Evolutionary conservation across 2,888 invertebrate genomes (phyloP), one percentile per base, ranked within the genome.

Genomic region (Artemia sp.): DNA sequence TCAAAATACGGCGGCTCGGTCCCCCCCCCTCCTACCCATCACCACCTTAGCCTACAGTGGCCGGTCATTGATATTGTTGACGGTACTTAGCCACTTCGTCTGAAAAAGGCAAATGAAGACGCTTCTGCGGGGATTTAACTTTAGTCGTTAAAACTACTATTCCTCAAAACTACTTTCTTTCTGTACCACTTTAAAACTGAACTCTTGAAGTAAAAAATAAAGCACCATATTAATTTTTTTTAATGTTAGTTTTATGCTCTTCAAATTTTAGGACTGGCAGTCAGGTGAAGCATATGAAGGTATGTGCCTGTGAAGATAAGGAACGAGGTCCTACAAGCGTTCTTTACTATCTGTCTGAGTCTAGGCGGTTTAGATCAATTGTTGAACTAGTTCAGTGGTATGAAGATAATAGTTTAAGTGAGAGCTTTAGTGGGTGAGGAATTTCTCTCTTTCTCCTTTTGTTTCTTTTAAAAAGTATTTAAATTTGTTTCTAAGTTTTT

Each of bases 371-470:
- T 79, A 88, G 89, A 76, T 90, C 88, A 77, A 86, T 95, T 74
- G 90, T 93, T 74, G 93, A 95, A 78, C 83, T 97, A 73, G 87
- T 97, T 74, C 87, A 89, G 73, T 93, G 91, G 81, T 97, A 96
- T 80, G 91, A 94, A 79, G 85, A 87, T 74, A 88, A 89, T 76
- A 92, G 91, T 77, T 82, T 97, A 73, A 86, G 87, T 0, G 94
- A 95, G 80, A 95, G 93, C 80, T 97, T 97, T 78, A 88, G 88
- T 69, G 87, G 87, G 88, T 88, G 79, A 79, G 79, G 75, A 69
- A 51, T 38, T 51, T 38, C 6, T 38, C 38, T 38, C 38, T 38
- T 38, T 38, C 2, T 38, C 38, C 38, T 38, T 38, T 38, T 38
- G 2, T 38, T 38, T 38, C 6, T 38, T 38, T 38, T 38, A 38